phyloP scores from a whole-genome alignment of 2,888 invertebrate species.

The Bedellia somnulentella region DNA sequence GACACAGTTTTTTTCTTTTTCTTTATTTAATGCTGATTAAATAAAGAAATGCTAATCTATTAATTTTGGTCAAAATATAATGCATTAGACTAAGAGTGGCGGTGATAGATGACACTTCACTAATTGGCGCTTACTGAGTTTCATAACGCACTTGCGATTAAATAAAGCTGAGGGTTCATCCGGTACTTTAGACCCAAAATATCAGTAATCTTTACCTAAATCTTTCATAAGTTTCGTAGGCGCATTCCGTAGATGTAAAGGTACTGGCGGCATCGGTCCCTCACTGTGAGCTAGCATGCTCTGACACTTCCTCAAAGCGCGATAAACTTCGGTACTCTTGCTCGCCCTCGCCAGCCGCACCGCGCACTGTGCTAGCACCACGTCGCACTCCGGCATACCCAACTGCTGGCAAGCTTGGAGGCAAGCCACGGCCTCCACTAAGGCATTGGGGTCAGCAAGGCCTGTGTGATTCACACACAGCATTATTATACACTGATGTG shows the following conservation, averaged over 20 bases:
- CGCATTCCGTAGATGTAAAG: constrained; percentile 79
- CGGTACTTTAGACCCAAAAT: no score
- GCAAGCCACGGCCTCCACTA: constrained; percentile 71
- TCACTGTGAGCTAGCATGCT: constrained; percentile 58
- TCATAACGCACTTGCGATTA: no score
- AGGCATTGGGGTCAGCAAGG: constrained; percentile 65
- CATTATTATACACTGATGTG: no score
- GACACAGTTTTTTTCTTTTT: no score
- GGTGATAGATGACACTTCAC: no score
- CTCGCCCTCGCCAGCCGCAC: constrained; percentile 76
- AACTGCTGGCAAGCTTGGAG: constrained; percentile 78
- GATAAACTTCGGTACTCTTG: constrained; percentile 69
- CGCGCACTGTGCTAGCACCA: constrained; percentile 75
- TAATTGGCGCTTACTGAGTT: no score
- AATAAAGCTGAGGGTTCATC: no score
- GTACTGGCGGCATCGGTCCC: constrained; percentile 74
- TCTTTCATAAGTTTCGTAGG: constrained; percentile 76
- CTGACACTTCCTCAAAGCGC: constrained; percentile 65
- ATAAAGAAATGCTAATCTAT: no score
- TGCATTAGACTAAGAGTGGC: no score
- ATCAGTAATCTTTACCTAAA: constrained; percentile 55
- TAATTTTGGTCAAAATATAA: no score
- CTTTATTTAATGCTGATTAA: no score
- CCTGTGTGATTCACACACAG: constrained; percentile 41
- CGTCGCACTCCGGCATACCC: constrained; percentile 82